phyloP scores from a whole-genome alignment of 2,797 vertebrate genomes.

The Balearica regulorum region DNA sequence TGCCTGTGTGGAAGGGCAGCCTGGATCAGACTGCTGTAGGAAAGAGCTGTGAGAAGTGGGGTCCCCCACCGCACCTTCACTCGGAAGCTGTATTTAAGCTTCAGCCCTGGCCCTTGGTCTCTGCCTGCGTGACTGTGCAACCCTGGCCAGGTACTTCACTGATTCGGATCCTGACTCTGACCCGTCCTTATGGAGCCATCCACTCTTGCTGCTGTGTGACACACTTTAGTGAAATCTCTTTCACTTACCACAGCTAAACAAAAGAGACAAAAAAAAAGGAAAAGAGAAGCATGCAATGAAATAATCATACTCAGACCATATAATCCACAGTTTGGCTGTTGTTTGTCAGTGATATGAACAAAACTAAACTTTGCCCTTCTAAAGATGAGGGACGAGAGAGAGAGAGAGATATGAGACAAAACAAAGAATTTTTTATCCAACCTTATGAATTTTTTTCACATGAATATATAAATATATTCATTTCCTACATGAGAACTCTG shows the following conservation, averaged over 20 bases:
- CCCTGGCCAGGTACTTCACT: background rate
- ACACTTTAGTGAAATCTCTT: background rate
- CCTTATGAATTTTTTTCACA: background rate
- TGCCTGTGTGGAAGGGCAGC: background rate
- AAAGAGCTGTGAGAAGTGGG: background rate
- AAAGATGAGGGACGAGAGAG: accelerated
- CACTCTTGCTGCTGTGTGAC: background rate
- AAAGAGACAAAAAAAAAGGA: background rate
- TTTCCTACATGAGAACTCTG: background rate
- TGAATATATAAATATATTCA: background rate
- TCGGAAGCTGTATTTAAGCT: background rate
- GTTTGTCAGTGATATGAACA: background rate
- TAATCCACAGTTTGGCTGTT: background rate
- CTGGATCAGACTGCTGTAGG: background rate
- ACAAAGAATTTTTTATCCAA: background rate
- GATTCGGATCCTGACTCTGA: background rate
- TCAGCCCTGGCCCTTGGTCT: background rate
- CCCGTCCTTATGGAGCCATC: background rate
- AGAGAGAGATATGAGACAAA: background rate
- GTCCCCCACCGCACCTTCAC: background rate
- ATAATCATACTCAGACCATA: background rate
- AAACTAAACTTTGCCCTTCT: background rate
- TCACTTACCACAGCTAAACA: background rate
- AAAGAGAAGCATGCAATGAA: background rate
- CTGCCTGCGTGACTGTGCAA: background rate